These are phyloP conservation scores for sheep (Ovis aries) DNA, from an alignment of 2,113 vertebrate species.

Conservation along the genomic window ARS-UI_Ramb_v3.0 NC_056059.1:43649501-43650000, in stretches of 20 bases:
- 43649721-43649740: slow-evolving; percentile 60
- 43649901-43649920: slow-evolving; percentile 73
- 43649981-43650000: slow-evolving; percentile 66
- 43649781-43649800: background rate
- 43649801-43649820: background rate
- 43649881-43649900: slow-evolving; percentile 73
- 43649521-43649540: slow-evolving; percentile 49
- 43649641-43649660: slow-evolving; percentile 61
- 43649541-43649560: slow-evolving; percentile 70
- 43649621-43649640: slow-evolving; percentile 50
- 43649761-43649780: slow-evolving; percentile 10
- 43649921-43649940: slow-evolving; percentile 64
- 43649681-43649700: slow-evolving; percentile 71
- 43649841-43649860: slow-evolving; percentile 65
- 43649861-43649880: slow-evolving; percentile 60
- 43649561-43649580: slow-evolving; percentile 71
- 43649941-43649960: slow-evolving; percentile 70
- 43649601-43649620: slow-evolving; percentile 63
- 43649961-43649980: slow-evolving; percentile 61
- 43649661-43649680: slow-evolving; percentile 67
- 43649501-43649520: background rate
- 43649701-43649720: slow-evolving; percentile 75
- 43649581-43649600: slow-evolving; percentile 57
- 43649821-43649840: slow-evolving; percentile 49
- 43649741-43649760: slow-evolving; percentile 65